Evolutionary conservation across 2,113 vertebrate genomes (phyloP).

Genomic region (Physeter macrocephalus): DNA sequence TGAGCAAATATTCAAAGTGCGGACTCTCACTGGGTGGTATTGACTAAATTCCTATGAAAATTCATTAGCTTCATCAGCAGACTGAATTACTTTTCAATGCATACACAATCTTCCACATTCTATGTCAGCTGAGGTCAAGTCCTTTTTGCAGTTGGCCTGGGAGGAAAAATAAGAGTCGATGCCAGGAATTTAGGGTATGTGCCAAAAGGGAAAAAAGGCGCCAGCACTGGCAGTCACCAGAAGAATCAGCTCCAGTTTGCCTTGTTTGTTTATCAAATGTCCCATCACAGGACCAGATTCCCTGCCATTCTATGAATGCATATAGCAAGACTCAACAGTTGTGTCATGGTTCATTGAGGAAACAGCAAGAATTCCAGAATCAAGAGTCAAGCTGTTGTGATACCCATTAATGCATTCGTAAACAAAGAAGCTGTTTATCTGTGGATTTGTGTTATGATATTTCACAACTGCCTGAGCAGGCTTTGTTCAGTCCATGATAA

Average conservation of each 20-base stretch:
- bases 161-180: constrained; percentile 29
- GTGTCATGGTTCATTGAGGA: constrained; percentile 8
- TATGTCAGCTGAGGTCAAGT: constrained; percentile 45
- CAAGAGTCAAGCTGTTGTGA: background rate
- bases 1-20: constrained; percentile 33
- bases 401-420: background rate
- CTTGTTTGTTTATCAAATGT: background rate
- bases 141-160: constrained; percentile 33
- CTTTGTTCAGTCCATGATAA: background rate
- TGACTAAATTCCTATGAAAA: constrained; percentile 28
- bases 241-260: background rate
- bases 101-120: constrained; percentile 39
- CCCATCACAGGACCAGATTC: background rate
- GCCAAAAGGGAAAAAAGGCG: background rate
- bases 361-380: constrained; percentile 1
- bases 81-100: constrained; percentile 19
- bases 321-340: background rate
- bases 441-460: background rate
- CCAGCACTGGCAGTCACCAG: constrained; percentile 30
- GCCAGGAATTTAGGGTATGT: background rate
- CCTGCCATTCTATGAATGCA: background rate
- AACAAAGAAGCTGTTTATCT: constrained; percentile 11
- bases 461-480: background rate
- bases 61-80: background rate
- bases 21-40: background rate